Conservation (phyloP, 2,797 vertebrate species). For the Vireo griseus region DNA sequence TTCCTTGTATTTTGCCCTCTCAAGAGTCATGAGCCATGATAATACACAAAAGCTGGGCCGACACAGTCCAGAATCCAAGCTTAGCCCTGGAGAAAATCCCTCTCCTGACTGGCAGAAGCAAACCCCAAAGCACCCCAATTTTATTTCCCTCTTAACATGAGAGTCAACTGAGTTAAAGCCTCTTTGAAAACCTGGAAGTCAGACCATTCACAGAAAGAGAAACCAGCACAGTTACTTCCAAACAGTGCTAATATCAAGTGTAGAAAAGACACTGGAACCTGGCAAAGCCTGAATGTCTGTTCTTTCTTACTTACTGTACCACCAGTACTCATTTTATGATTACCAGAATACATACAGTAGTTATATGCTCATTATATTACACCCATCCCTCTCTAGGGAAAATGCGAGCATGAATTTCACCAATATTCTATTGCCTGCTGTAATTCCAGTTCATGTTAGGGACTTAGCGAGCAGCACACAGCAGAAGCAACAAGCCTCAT, state of each 20-base stretch:
- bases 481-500: not conserved
- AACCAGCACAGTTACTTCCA: not conserved
- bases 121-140: not conserved
- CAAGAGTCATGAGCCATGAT: not conserved
- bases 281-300: not conserved
- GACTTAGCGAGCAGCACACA: not conserved
- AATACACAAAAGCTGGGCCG: not conserved
- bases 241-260: not conserved
- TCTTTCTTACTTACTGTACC: not conserved
- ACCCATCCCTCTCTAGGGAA: not conserved
- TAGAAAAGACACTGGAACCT: not conserved
- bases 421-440: not conserved
- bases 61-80: not conserved
- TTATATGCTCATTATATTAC: not conserved
- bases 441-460: not conserved
- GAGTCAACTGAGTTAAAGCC: not conserved
- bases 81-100: constrained; percentile 47
- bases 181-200: not conserved
- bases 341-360: not conserved
- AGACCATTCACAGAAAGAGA: not conserved
- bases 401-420: not conserved
- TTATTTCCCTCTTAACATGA: constrained; percentile 27
- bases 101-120: constrained; percentile 22
- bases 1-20: not conserved
- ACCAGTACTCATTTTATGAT: not conserved